phyloP scores from a whole-genome alignment of 2,888 invertebrate species.

The Drosophila paramelanica region DNA sequence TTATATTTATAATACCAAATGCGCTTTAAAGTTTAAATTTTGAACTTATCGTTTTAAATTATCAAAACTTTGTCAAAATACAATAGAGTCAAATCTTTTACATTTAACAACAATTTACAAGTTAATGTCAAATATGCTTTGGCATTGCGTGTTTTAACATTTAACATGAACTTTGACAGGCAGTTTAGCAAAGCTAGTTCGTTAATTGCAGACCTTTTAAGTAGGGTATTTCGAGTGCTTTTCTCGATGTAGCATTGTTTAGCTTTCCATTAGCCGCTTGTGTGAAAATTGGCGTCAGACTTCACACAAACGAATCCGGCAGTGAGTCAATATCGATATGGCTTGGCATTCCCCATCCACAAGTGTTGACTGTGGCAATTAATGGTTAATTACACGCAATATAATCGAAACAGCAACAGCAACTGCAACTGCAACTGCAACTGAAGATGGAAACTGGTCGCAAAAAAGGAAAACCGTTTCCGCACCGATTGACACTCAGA shows the following conservation, averaged over 20 bases:
- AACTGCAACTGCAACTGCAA: constrained; percentile 40
- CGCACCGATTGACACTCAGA: constrained; percentile 10
- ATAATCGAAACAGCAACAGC: constrained; percentile 42
- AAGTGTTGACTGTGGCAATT: constrained; percentile 62
- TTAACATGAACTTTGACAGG: neutral
- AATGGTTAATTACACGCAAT: constrained; percentile 65
- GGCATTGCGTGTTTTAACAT: too few relatives aligned
- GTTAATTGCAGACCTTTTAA: too few relatives aligned
- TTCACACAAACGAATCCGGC: constrained; percentile 31
- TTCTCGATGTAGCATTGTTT: neutral
- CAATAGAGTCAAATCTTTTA: too few relatives aligned
- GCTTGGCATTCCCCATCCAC: constrained; percentile 30
- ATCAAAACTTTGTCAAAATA: too few relatives aligned
- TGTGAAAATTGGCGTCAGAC: constrained; percentile 59
- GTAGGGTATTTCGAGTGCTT: neutral
- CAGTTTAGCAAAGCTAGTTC: neutral
- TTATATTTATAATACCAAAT: too few relatives aligned
- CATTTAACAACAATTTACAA: too few relatives aligned
- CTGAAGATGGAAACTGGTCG: constrained; percentile 38
- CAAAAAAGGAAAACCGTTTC: constrained; percentile 25
- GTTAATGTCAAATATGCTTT: too few relatives aligned
- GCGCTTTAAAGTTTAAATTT: too few relatives aligned
- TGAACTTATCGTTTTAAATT: too few relatives aligned
- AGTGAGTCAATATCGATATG: constrained; percentile 24
- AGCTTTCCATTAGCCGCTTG: constrained; percentile 16